These are phyloP conservation scores for Drosophila multiciliata DNA, from an alignment of 2,888 invertebrate species.

Conservation along the genomic window DNA sequence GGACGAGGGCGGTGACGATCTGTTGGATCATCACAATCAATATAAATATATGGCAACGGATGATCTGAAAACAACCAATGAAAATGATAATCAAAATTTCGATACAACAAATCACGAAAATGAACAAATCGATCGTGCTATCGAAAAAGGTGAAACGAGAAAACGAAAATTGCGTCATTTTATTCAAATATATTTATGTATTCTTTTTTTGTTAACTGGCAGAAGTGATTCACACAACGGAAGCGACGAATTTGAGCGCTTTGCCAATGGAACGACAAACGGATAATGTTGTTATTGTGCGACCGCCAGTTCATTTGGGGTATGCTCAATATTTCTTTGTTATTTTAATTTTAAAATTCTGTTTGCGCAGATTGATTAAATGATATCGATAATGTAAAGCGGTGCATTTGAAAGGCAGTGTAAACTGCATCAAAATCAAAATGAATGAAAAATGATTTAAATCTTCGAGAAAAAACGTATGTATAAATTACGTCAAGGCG, in stretches of 20 bases:
- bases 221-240: conserved; percentile 27
- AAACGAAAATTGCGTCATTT: neutral
- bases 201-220: neutral
- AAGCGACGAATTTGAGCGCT: conserved; percentile 39
- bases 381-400: neutral
- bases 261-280: conserved; percentile 82
- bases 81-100: conserved; percentile 91
- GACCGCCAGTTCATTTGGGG: conserved; percentile 89
- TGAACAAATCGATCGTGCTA: conserved; percentile 83
- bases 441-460: no score
- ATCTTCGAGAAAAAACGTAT: no score
- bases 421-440: no score
- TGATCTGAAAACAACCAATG: conserved; percentile 89
- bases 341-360: neutral
- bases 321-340: conserved; percentile 82
- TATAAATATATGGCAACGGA: conserved; percentile 93
- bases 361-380: neutral
- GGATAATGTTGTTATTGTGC: conserved; percentile 88
- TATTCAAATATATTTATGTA: neutral
- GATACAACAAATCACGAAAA: conserved; percentile 88
- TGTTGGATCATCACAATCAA: conserved; percentile 87
- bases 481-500: no score
- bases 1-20: conserved; percentile 95
- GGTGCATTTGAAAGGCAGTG: neutral
- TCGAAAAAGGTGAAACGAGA: conserved; percentile 50